Conservation (phyloP, 2,113 vertebrate genomes). For the Aythya baeri region DNA sequence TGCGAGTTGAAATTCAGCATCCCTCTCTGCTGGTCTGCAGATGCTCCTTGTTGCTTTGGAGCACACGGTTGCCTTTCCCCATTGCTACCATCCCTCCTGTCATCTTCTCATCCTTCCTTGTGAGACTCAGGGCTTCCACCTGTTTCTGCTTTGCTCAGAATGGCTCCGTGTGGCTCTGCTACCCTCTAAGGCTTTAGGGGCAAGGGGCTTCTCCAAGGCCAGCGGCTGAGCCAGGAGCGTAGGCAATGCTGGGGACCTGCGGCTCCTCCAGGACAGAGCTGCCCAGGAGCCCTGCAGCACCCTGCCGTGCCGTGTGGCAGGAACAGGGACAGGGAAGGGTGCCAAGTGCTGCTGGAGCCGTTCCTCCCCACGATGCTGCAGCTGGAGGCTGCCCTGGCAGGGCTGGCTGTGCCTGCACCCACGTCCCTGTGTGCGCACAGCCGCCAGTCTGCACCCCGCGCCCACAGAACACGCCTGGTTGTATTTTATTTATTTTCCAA, state of each 20-base stretch:
- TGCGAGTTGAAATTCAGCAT: neutral
- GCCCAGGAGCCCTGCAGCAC: neutral
- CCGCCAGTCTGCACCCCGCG: accelerated
- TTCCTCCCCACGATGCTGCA: neutral
- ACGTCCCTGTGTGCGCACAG: accelerated
- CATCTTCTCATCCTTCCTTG: neutral
- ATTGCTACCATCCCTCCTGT: neutral
- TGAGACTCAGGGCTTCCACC: neutral
- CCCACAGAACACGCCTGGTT: accelerated
- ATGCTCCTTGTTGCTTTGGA: neutral
- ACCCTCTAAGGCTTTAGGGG: neutral
- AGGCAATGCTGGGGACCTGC: neutral
- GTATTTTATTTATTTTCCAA: neutral
- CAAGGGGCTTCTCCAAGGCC: neutral
- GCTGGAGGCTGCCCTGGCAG: neutral
- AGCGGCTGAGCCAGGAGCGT: neutral
- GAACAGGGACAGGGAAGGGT: accelerated
- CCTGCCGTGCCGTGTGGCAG: neutral
- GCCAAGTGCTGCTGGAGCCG: neutral
- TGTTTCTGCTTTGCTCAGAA: neutral
- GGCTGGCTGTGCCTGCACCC: neutral
- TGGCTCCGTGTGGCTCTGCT: neutral
- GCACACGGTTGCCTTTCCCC: neutral
- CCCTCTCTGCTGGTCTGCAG: accelerated
- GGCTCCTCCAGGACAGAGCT: accelerated